Base-by-base conservation (phyloP, 2,113 vertebrate genomes). In the Catharus minimus region DNA sequence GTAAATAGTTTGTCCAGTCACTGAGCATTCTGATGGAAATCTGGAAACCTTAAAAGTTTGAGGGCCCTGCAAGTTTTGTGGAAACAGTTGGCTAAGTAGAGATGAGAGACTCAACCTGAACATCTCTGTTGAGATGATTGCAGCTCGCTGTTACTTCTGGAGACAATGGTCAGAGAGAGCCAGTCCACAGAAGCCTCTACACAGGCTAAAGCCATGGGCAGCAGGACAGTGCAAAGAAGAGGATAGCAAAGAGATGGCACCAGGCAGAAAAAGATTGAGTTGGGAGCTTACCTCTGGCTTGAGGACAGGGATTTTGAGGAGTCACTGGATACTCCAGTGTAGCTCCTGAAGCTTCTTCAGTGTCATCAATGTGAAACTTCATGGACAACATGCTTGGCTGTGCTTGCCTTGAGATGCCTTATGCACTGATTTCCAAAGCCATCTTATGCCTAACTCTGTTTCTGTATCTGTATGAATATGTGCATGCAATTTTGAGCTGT, bases 241-340 rank as follows among this genome's bases (percentile, higher is more conserved):
- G 33, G 46, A 27, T 4, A 23, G 43, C 22, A 65, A 44, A 68
- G 49, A 72, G 22, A 41, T 38, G 55, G 33, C 43, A 60, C 10
- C 38, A 72, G 60, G 23, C 21, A 71, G 46, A 39, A 75, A 60
- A 56, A 36, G 20, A 2, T n/a, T n/a, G 39, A 22, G 15, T 32
- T 87, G 62, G n/a, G 16, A 82, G 8, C 13, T 49, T 36, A 8
- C 38, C 21, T 75, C 36, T 94, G 41, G 16, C 27, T 49, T n/a
- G 24, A 58, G 50, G 21, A 9, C 11, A 50, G 21, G 23, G 47
- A 21, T 41, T 6, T 10, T 62, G 50, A 66, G 23, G 64, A 64
- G 13, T 36, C 0, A 0, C 16, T 69, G 72, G 18, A 24, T 72
- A 23, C 4, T 73, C 32, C 36, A 0, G 0, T 20, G 14, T 28